Conservation (phyloP, 2,113 vertebrate species). For the Corynorhinus townsendii region DNA sequence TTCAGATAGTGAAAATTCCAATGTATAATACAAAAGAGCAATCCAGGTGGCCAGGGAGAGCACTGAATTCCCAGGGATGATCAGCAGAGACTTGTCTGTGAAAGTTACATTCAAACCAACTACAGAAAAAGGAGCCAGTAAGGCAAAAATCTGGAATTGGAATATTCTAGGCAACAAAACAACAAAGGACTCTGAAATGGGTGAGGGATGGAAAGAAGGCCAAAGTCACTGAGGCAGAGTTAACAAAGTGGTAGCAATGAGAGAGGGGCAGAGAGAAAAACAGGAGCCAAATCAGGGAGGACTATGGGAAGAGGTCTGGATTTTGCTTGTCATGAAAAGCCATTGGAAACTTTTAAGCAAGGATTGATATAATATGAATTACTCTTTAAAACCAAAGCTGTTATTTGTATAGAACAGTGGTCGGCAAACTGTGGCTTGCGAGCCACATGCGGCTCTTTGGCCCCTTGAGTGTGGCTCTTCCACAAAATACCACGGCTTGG, state of each 20-base stretch:
- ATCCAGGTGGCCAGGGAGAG: background rate
- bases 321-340: conserved; percentile 15
- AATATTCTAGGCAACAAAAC: background rate
- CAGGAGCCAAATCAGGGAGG: background rate
- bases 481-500: too few species aligned
- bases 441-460: too few species aligned
- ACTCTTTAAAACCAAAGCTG: conserved; percentile 23
- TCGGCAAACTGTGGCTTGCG: too few species aligned
- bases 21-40: background rate
- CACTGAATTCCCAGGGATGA: background rate
- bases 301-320: too few species aligned
- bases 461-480: too few species aligned
- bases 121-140: background rate
- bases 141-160: background rate
- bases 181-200: background rate
- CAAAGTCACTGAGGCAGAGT: background rate
- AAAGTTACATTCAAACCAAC: background rate
- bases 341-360: conserved; percentile 19
- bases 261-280: background rate
- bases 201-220: background rate
- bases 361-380: background rate
- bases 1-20: background rate
- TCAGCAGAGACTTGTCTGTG: background rate
- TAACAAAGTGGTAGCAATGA: background rate
- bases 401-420: background rate